Conservation (phyloP, 2,888 invertebrate species). For the Endomychus coccineus region DNA sequence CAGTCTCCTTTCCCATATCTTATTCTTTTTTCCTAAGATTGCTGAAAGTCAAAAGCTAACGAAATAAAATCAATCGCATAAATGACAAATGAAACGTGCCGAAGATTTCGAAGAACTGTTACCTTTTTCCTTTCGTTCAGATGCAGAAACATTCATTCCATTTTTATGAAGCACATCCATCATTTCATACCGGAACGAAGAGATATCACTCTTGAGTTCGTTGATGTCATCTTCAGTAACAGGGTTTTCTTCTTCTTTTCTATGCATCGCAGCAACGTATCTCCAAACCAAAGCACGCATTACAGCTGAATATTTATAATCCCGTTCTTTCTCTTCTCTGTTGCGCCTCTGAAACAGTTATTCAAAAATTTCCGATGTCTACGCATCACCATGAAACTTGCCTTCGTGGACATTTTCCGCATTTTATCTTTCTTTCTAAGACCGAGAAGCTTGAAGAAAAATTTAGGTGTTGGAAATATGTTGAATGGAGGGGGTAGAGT, state of each 20-base stretch:
- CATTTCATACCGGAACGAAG: constrained; percentile 84
- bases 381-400: constrained; percentile 30
- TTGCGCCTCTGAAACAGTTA: constrained; percentile 44
- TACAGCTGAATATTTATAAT: constrained; percentile 68
- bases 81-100: no score
- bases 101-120: not conserved
- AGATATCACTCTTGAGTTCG: constrained; percentile 90
- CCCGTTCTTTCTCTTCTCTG: constrained; percentile 58
- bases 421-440: constrained; percentile 54
- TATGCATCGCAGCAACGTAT: constrained; percentile 82
- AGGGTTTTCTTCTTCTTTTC: constrained; percentile 71
- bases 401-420: constrained; percentile 50
- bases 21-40: constrained; percentile 68
- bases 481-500: constrained; percentile 93
- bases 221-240: constrained; percentile 93
- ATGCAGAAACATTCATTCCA: constrained; percentile 75
- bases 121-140: constrained; percentile 69
- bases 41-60: constrained; percentile 49
- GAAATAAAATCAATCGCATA: no score
- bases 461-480: constrained; percentile 81
- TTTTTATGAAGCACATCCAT: constrained; percentile 82
- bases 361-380: no score
- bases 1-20: constrained; percentile 77
- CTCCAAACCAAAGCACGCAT: constrained; percentile 89
- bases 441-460: constrained; percentile 60